Evolutionary conservation across 2,797 vertebrate species (phyloP).

Genomic region (Chelon labrosus): DNA sequence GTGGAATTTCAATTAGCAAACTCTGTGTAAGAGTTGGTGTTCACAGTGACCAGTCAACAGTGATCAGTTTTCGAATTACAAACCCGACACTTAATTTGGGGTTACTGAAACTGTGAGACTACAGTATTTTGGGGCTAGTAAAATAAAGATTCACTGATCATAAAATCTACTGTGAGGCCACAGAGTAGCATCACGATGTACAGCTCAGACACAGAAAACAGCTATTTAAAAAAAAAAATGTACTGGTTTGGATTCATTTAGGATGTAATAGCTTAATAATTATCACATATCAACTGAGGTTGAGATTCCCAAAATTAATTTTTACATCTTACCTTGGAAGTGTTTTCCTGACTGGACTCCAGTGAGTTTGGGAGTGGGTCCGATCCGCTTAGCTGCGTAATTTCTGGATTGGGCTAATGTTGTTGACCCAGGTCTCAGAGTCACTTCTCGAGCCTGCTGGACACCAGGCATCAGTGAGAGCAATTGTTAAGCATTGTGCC

Average conservation of each 20-base stretch:
- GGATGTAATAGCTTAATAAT: no score
- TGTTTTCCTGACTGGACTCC: conserved; percentile 54
- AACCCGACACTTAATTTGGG: background rate
- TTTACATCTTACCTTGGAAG: conserved; percentile 53
- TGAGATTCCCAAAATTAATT: background rate
- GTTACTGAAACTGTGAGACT: background rate
- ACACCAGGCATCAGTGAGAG: conserved; percentile 30
- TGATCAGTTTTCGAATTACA: background rate
- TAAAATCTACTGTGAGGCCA: background rate
- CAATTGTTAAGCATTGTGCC: background rate
- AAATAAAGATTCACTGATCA: no score
- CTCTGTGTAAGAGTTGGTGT: background rate
- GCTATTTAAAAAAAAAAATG: background rate
- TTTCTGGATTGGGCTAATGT: conserved; percentile 33
- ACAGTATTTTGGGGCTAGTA: no score
- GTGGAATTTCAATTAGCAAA: background rate
- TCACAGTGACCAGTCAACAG: accelerated
- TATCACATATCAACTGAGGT: no score
- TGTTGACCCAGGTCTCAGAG: conserved; percentile 41
- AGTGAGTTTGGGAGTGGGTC: conserved; percentile 37
- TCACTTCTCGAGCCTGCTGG: conserved; percentile 57
- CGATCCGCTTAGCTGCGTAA: conserved; percentile 38
- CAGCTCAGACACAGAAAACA: background rate
- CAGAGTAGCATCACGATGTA: background rate
- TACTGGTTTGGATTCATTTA: background rate